Conservation (phyloP, 2,888 invertebrate genomes). For the Microctonus aethiopoides region DNA sequence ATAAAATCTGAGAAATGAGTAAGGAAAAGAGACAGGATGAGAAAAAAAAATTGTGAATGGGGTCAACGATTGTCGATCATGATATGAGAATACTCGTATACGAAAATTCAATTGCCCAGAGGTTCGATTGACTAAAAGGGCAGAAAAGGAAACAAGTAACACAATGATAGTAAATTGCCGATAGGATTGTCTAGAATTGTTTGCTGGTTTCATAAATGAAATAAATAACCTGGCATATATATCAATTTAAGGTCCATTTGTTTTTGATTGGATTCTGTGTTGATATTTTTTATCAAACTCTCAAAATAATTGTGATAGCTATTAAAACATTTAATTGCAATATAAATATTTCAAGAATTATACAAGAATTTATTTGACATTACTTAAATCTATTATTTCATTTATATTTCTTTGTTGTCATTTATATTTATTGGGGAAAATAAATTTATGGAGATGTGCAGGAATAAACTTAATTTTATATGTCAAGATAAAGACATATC, state of each 20-base stretch:
- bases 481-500: background rate
- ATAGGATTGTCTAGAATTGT: conserved; percentile 13
- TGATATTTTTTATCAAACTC: too few species aligned
- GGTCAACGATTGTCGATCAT: conserved; percentile 24
- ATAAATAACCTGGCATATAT: too few species aligned
- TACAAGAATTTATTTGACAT: too few species aligned
- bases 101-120: conserved; percentile 17
- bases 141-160: background rate
- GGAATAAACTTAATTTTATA: background rate
- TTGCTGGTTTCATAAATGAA: too few species aligned
- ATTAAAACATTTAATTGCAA: too few species aligned
- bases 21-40: background rate
- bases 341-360: too few species aligned
- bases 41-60: background rate
- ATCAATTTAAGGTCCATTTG: conserved; percentile 11
- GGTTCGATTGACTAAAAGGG: background rate
- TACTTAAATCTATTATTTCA: too few species aligned
- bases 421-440: background rate
- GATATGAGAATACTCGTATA: conserved; percentile 7
- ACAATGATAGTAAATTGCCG: conserved; percentile 6
- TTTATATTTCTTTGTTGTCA: too few species aligned
- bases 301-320: too few species aligned
- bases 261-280: conserved; percentile 23
- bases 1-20: too few species aligned
- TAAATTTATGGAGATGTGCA: background rate